phyloP scores from a whole-genome alignment of 2,888 invertebrate species.

The Pristionchus exspectatus region DNA sequence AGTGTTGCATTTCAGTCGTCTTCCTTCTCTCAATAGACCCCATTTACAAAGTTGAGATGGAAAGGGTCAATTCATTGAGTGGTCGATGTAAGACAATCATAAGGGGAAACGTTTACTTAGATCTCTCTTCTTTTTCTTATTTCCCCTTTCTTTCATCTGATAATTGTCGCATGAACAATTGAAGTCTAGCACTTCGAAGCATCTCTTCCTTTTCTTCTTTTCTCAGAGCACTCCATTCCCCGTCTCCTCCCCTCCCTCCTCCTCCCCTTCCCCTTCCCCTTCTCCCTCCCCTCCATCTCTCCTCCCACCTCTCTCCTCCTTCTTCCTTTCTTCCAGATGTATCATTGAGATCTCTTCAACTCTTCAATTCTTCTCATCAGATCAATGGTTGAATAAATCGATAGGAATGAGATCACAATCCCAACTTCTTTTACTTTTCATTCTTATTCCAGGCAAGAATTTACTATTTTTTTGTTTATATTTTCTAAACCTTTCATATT shows the following conservation, averaged over 20 bases:
- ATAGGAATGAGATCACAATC: not conserved
- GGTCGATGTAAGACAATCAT: not conserved
- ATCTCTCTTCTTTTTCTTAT: not conserved
- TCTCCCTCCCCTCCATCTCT: not conserved
- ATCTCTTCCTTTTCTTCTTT: constrained; percentile 31
- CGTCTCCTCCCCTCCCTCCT: constrained; percentile 8
- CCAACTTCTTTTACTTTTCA: constrained; percentile 13
- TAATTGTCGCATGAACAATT: constrained; percentile 48
- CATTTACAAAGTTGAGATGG: not conserved
- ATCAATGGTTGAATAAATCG: constrained; percentile 25
- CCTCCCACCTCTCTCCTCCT: not conserved
- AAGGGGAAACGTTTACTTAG: not conserved
- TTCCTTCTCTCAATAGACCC: constrained; percentile 40
- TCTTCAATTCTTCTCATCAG: not conserved
- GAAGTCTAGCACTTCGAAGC: constrained; percentile 43
- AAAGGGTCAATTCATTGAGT: not conserved
- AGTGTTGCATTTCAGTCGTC: constrained; percentile 33
- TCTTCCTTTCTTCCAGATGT: constrained; percentile 28
- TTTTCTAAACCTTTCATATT: not conserved
- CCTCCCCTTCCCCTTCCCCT: not conserved
- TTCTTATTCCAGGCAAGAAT: constrained; percentile 12
- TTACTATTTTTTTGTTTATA: not conserved
- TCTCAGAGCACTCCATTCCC: not conserved
- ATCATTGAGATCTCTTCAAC: constrained; percentile 4
- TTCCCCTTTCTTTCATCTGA: not conserved